Conservation (phyloP, 2,797 vertebrate species). For the Nannoperca australis region DNA sequence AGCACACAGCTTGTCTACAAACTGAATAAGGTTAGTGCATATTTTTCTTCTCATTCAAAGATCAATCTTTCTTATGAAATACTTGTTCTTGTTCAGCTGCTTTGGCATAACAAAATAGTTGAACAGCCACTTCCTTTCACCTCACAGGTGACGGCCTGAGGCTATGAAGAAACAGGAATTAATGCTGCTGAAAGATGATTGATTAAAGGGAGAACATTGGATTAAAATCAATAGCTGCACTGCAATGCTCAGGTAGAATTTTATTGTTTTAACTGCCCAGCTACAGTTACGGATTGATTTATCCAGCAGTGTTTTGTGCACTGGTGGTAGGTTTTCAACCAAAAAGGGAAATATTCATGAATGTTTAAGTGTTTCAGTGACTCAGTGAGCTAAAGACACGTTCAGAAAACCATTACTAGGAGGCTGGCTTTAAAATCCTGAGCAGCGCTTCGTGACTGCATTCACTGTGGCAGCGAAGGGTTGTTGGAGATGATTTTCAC, state of each 20-base stretch:
- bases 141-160: conserved; percentile 41
- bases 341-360: conserved; percentile 65
- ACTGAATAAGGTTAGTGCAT: conserved; percentile 35
- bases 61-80: conserved; percentile 56
- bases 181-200: conserved; percentile 59
- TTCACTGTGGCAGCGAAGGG: conserved; percentile 35
- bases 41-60: conserved; percentile 54
- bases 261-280: conserved; percentile 64
- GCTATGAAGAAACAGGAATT: conserved; percentile 47
- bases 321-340: conserved; percentile 50
- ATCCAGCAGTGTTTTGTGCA: conserved; percentile 64
- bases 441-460: conserved; percentile 11
- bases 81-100: conserved; percentile 34
- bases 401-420: conserved; percentile 36
- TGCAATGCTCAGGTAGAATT: conserved; percentile 53
- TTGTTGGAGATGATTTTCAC: conserved; percentile 39
- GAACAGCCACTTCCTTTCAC: conserved; percentile 24
- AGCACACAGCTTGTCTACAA: conserved; percentile 36
- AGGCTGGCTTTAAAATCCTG: conserved; percentile 17
- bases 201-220: conserved; percentile 60
- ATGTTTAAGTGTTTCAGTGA: conserved; percentile 38
- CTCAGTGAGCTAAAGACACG: conserved; percentile 37
- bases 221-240: conserved; percentile 72
- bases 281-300: conserved; percentile 58
- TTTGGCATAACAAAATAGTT: conserved; percentile 19